Evolutionary conservation across 2,888 invertebrate genomes (phyloP).

Genomic region (Luperina nickerlii): DNA sequence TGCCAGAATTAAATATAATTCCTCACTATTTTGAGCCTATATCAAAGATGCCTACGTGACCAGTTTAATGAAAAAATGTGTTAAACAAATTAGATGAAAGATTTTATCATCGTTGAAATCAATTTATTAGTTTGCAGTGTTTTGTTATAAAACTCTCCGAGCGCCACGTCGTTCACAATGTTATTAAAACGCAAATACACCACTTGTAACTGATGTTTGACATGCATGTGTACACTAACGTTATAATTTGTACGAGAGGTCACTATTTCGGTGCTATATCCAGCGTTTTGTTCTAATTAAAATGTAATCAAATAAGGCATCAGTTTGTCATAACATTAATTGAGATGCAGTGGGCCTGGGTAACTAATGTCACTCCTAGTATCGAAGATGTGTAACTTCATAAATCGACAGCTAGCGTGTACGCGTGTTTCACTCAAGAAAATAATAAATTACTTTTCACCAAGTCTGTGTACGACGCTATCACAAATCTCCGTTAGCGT

Average conservation of each 20-base stretch:
- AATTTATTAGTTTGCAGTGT: constrained; percentile 27
- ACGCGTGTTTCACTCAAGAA: constrained; percentile 56
- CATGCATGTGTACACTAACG: constrained; percentile 56
- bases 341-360: neutral
- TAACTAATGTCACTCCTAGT: neutral
- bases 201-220: constrained; percentile 64
- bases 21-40: constrained; percentile 52
- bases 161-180: constrained; percentile 31
- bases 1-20: constrained; percentile 74
- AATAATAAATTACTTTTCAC: constrained; percentile 69
- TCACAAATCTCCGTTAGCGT: constrained; percentile 81
- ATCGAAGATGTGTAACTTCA: constrained; percentile 21
- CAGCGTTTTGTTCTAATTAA: constrained; percentile 23
- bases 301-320: constrained; percentile 26
- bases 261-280: constrained; percentile 12
- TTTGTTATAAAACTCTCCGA: constrained; percentile 49
- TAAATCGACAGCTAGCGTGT: constrained; percentile 32
- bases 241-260: constrained; percentile 45
- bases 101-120: constrained; percentile 22
- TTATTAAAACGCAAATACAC: constrained; percentile 59
- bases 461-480: constrained; percentile 72
- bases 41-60: constrained; percentile 6
- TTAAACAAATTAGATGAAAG: constrained; percentile 23
- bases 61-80: constrained; percentile 23
- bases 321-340: constrained; percentile 9